These are phyloP conservation scores for Etheostoma spectabile DNA, from an alignment of 2,113 vertebrate genomes.

Conservation along the genomic window DNA sequence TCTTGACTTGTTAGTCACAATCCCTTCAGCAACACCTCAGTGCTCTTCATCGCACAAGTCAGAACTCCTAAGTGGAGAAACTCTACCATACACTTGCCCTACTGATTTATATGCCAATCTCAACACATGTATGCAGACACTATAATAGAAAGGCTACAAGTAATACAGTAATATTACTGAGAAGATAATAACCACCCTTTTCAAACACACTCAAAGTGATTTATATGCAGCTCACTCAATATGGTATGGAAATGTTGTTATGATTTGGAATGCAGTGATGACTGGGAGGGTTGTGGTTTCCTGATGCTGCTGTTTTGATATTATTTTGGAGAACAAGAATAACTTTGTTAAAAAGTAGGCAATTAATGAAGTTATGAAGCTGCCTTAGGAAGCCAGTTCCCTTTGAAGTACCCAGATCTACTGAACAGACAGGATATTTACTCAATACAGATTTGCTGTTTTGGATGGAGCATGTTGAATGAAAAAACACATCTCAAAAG, in stretches of 20 bases:
- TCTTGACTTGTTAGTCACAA: constrained; percentile 58
- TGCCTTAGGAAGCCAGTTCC: constrained; percentile 58
- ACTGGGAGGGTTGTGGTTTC: constrained; percentile 54
- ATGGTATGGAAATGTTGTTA: constrained; percentile 46
- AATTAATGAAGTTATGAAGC: constrained; percentile 56
- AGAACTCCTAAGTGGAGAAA: constrained; percentile 44
- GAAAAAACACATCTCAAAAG: constrained; percentile 79
- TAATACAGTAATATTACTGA: constrained; percentile 29
- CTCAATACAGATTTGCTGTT: constrained; percentile 71
- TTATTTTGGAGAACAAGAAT: constrained; percentile 66
- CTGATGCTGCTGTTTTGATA: constrained; percentile 63
- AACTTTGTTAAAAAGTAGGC: constrained; percentile 69
- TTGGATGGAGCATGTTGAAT: constrained; percentile 61
- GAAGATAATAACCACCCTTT: constrained; percentile 14
- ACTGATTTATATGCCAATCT: constrained; percentile 37
- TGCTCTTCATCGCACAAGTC: constrained; percentile 59
- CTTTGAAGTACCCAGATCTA: constrained; percentile 75
- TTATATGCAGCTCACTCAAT: constrained; percentile 33
- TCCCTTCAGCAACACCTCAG: constrained; percentile 58
- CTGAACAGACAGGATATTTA: constrained; percentile 77
- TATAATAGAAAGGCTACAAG: constrained; percentile 14
- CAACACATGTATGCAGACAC: constrained; percentile 15
- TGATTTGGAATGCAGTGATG: constrained; percentile 53
- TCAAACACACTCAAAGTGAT: constrained; percentile 34
- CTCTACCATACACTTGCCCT: constrained; percentile 21